Evolutionary conservation across 53 echinoderm and acorn worm genomes (phyloP).

Genomic region (Patiria pectinifera): DNA sequence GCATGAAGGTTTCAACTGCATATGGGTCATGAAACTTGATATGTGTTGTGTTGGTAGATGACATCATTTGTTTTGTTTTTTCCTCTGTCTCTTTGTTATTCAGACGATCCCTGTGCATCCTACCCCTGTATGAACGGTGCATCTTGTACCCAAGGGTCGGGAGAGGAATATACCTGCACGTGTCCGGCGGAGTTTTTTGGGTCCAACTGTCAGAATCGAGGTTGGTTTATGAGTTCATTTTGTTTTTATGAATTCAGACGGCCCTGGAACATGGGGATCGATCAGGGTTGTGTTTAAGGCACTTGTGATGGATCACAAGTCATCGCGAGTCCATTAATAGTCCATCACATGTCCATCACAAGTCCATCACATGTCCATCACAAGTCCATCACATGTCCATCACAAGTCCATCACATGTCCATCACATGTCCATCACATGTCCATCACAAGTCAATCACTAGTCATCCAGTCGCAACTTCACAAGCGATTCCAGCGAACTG

Average conservation of each 20-base stretch:
- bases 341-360: too few relatives aligned
- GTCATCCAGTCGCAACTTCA: too few relatives aligned
- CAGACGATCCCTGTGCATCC: slow-evolving; percentile 25
- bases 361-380: too few relatives aligned
- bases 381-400: too few relatives aligned
- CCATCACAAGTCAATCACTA: too few relatives aligned
- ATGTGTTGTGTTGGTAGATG: neutral
- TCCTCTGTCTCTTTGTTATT: neutral
- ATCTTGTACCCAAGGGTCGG: neutral
- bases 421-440: too few relatives aligned
- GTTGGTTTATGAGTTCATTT: neutral
- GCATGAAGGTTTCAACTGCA: neutral
- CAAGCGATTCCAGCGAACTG: too few relatives aligned
- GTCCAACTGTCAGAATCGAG: slow-evolving; percentile 18
- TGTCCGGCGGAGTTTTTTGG: slow-evolving; percentile 23
- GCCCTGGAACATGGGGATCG: too few relatives aligned
- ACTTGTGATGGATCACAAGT: too few relatives aligned
- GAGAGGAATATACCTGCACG: slow-evolving; percentile 8
- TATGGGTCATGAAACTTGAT: neutral
- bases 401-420: too few relatives aligned
- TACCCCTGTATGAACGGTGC: slow-evolving; percentile 43
- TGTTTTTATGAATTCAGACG: neutral
- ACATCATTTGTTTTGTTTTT: neutral
- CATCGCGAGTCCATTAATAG: too few relatives aligned
- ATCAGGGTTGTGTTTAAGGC: too few relatives aligned